Evolutionary conservation across 2,113 vertebrate species (phyloP).

Genomic region (Amia ocellicauda): DNA sequence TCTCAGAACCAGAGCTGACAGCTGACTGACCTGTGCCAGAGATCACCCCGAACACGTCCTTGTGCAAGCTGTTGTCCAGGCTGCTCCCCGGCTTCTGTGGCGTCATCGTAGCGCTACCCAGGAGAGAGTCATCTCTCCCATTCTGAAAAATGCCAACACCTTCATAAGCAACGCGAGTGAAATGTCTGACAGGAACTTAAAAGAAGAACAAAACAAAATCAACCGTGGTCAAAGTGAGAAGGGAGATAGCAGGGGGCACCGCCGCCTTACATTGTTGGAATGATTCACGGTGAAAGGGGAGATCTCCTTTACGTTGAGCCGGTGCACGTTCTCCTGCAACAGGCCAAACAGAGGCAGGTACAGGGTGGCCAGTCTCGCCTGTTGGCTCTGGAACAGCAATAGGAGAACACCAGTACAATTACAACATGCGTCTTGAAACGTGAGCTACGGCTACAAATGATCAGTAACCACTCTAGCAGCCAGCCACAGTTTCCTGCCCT

Average conservation of each 20-base stretch:
- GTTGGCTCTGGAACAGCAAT: slow-evolving; percentile 78
- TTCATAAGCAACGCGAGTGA: neutral
- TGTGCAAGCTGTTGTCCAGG: slow-evolving; percentile 85
- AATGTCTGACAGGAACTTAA: no score
- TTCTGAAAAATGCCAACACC: slow-evolving; percentile 59
- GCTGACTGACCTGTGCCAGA: slow-evolving; percentile 90
- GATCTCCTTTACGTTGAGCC: slow-evolving; percentile 90
- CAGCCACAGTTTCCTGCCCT: no score
- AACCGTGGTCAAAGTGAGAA: no score
- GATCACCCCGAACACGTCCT: slow-evolving; percentile 94
- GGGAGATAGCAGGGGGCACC: slow-evolving; percentile 51
- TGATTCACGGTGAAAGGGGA: slow-evolving; percentile 77
- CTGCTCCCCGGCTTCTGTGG: slow-evolving; percentile 82
- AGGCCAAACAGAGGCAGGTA: slow-evolving; percentile 93
- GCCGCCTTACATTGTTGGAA: slow-evolving; percentile 69
- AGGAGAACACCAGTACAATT: slow-evolving; percentile 13
- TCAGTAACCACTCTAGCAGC: no score
- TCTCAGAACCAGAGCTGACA: neutral
- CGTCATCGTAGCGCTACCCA: slow-evolving; percentile 73
- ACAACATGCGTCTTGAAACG: no score
- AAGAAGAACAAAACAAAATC: neutral
- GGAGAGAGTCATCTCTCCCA: slow-evolving; percentile 75
- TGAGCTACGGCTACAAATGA: no score
- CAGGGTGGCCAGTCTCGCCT: slow-evolving; percentile 89
- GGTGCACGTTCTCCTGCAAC: slow-evolving; percentile 92